These are phyloP conservation scores for Leptogaster cylindrica DNA, from an alignment of 2,888 invertebrate genomes.

Conservation along the genomic window DNA sequence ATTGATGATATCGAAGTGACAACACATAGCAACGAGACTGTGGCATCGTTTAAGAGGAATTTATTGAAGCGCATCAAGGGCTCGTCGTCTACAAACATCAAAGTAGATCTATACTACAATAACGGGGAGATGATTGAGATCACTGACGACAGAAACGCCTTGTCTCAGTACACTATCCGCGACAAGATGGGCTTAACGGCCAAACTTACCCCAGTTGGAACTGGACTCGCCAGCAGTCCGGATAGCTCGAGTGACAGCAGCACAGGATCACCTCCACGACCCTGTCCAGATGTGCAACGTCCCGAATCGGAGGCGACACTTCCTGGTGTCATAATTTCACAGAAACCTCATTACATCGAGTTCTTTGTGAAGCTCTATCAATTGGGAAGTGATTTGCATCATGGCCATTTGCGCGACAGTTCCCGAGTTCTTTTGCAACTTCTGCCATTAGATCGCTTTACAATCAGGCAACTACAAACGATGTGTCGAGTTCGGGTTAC, in stretches of 20 bases:
- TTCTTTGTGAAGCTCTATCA: slow-evolving; percentile 89
- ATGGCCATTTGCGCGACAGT: slow-evolving; percentile 82
- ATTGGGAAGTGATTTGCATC: slow-evolving; percentile 81
- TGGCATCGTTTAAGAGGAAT: slow-evolving; percentile 82
- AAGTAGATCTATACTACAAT: slow-evolving; percentile 83
- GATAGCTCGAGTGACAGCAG: slow-evolving; percentile 96
- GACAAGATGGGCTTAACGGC: slow-evolving; percentile 89
- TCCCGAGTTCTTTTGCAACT: slow-evolving; percentile 58
- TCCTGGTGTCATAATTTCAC: slow-evolving; percentile 91
- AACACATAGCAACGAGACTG: slow-evolving; percentile 93
- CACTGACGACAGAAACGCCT: slow-evolving; percentile 83
- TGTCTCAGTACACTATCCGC: slow-evolving; percentile 82
- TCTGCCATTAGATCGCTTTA: slow-evolving; percentile 62
- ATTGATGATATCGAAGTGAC: slow-evolving; percentile 91
- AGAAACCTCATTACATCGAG: slow-evolving; percentile 76
- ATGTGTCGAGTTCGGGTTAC: slow-evolving; percentile 54
- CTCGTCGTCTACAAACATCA: slow-evolving; percentile 74
- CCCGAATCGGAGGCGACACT: slow-evolving; percentile 85
- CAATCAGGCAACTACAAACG: slow-evolving; percentile 59
- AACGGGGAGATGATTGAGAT: slow-evolving; percentile 89
- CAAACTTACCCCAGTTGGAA: slow-evolving; percentile 76
- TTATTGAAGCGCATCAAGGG: slow-evolving; percentile 67
- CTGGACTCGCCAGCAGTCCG: slow-evolving; percentile 78
- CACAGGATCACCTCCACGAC: slow-evolving; percentile 88
- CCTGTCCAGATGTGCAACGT: slow-evolving; percentile 76